These are phyloP conservation scores for Diadema setosum DNA, from an alignment of 35 echinoderm and acorn worm species.

Conservation along the genomic window DNA sequence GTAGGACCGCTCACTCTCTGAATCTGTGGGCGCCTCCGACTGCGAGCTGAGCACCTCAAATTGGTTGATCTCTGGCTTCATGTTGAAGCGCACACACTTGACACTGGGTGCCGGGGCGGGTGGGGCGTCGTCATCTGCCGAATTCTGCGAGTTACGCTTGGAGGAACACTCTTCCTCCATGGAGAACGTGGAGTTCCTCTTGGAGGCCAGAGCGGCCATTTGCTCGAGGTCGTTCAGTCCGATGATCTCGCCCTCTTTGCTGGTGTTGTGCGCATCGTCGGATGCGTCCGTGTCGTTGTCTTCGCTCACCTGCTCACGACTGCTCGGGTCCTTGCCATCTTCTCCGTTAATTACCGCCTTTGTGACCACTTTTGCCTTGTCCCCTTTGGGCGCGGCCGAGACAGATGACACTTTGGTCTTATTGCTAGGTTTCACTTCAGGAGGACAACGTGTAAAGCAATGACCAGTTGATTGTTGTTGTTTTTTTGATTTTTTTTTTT, in stretches of 20 bases:
- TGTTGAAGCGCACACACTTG: slow-evolving; percentile 94
- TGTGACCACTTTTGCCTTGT: not conserved
- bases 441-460: not conserved
- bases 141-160: slow-evolving; percentile 14
- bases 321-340: slow-evolving; percentile 4
- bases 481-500: not conserved
- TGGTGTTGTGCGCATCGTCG: not conserved
- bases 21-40: slow-evolving; percentile 16
- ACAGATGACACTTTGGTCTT: not conserved
- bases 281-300: slow-evolving; percentile 37
- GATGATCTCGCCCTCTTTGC: slow-evolving; percentile 3
- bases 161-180: slow-evolving; percentile 10
- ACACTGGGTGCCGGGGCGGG: slow-evolving; percentile 8
- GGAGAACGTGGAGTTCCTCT: slow-evolving; percentile 2
- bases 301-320: slow-evolving; percentile 36
- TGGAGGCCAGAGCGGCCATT: not conserved
- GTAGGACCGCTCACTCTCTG: slow-evolving; percentile 14
- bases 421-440: not conserved
- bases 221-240: slow-evolving; percentile 3
- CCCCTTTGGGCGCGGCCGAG: not conserved
- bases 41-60: slow-evolving; percentile 78
- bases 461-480: too few relatives aligned
- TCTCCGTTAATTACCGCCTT: not conserved
- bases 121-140: slow-evolving; percentile 18
- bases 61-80: slow-evolving; percentile 83